phyloP scores from a whole-genome alignment of 2,113 vertebrate species.

The Silurus glanis region DNA sequence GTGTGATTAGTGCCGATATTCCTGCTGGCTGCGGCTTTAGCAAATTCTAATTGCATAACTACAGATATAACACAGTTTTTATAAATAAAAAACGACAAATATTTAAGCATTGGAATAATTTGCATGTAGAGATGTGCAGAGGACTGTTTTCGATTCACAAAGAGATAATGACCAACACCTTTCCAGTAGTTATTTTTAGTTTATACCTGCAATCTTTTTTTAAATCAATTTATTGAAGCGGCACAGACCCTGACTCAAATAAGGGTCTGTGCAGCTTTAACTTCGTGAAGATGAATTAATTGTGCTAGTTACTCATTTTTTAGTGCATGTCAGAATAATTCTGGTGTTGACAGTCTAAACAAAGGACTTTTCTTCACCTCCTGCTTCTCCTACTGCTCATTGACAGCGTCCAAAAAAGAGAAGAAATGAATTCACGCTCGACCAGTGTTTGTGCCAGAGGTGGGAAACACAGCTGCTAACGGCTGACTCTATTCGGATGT shows the following conservation, averaged over 20 bases:
- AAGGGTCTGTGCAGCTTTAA: background rate
- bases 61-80: background rate
- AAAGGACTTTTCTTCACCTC: background rate
- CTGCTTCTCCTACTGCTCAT: conserved; percentile 32
- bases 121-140: background rate
- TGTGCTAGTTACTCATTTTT: background rate
- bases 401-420: conserved; percentile 35
- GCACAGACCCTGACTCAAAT: background rate
- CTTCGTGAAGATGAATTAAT: background rate
- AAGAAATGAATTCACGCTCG: conserved; percentile 46
- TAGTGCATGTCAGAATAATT: background rate
- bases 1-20: background rate
- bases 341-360: background rate
- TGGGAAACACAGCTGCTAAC: conserved; percentile 22
- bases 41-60: background rate
- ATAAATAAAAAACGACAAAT: background rate
- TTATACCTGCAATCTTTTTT: background rate
- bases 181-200: background rate
- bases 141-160: background rate
- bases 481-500: background rate
- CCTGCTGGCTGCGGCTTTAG: background rate
- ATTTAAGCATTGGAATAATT: background rate
- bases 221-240: background rate
- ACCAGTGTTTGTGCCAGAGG: conserved; percentile 11
- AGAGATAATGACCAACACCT: background rate